Conservation (phyloP, 2,888 invertebrate species). For the Malthinus flaveolus region DNA sequence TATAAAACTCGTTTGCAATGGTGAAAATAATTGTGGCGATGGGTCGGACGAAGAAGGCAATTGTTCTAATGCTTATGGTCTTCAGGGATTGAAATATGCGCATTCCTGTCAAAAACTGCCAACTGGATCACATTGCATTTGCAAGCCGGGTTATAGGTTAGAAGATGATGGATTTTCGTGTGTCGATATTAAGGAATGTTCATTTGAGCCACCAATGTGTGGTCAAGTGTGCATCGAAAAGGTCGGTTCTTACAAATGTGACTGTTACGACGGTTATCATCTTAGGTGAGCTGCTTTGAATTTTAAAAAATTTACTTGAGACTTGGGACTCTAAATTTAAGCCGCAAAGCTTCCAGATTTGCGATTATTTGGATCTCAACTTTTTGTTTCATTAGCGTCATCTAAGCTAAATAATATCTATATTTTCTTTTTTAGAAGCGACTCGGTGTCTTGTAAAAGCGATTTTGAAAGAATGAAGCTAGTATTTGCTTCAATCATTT, state of each 20-base stretch:
- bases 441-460: not conserved
- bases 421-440: not conserved
- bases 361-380: too few relatives aligned
- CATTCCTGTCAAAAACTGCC: constrained; percentile 68
- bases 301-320: too few relatives aligned
- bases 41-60: constrained; percentile 70
- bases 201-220: constrained; percentile 58
- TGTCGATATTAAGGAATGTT: constrained; percentile 74
- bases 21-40: constrained; percentile 65
- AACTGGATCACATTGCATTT: constrained; percentile 67
- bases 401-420: too few relatives aligned
- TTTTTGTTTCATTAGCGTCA: too few relatives aligned
- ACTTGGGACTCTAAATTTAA: too few relatives aligned
- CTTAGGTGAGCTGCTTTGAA: constrained; percentile 53
- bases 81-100: constrained; percentile 54
- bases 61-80: constrained; percentile 61
- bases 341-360: too few relatives aligned
- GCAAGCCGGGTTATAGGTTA: constrained; percentile 63
- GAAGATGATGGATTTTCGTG: constrained; percentile 61
- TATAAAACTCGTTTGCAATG: constrained; percentile 66
- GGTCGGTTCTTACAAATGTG: constrained; percentile 61
- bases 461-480: not conserved
- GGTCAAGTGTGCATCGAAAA: constrained; percentile 67
- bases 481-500: not conserved
- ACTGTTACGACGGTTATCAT: constrained; percentile 63